These are phyloP conservation scores for Poeciliopsis turrubarensis DNA, from an alignment of 2,113 vertebrate species.

Conservation along the genomic window DNA sequence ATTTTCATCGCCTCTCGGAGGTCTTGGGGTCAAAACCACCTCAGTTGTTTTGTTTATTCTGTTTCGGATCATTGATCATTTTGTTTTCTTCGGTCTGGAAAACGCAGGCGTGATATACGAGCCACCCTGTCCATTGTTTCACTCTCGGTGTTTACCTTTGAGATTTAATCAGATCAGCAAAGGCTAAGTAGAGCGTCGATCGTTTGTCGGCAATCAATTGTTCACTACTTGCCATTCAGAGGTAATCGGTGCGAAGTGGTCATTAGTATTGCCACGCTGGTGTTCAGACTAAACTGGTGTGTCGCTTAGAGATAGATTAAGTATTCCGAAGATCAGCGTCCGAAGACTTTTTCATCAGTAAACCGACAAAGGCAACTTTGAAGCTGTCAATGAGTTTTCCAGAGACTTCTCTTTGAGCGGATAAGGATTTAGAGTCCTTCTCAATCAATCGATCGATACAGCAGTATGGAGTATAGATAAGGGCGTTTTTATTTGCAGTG, in stretches of 20 bases:
- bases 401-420: background rate
- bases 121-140: constrained; percentile 10
- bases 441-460: background rate
- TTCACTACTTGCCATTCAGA: constrained; percentile 30
- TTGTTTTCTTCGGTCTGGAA: background rate
- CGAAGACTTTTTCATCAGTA: background rate
- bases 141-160: constrained; percentile 1
- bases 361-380: constrained; percentile 16
- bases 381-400: background rate
- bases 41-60: background rate
- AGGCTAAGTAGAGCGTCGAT: constrained; percentile 30
- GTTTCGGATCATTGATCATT: background rate
- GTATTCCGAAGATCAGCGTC: constrained; percentile 9
- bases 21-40: background rate
- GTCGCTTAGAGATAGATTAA: constrained; percentile 7
- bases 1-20: background rate
- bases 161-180: constrained; percentile 51
- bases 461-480: background rate
- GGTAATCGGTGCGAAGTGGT: constrained; percentile 29
- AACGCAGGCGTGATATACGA: background rate
- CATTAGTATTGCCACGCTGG: constrained; percentile 3
- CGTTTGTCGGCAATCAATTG: constrained; percentile 16
- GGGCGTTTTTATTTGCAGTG: background rate
- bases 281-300: constrained; percentile 25
- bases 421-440: background rate